Base-by-base conservation (phyloP, 2,113 vertebrate genomes). In the Ursus arctos region DNA sequence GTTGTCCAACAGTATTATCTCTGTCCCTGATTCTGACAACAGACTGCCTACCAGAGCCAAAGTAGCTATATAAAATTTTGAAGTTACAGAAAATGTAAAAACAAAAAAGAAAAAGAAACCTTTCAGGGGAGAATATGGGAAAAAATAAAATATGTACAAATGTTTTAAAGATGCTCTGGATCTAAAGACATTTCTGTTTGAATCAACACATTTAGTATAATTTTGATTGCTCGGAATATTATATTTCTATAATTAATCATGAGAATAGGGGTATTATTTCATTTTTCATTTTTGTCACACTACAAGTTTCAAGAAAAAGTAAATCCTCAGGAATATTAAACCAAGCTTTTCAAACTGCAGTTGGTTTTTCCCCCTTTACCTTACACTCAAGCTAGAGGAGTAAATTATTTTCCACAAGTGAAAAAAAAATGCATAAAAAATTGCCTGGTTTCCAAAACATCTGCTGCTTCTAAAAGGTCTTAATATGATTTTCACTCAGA, bases 401-500 rank as follows among this genome's bases (percentile, higher is more conserved):
- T 93, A 81, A 95, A 87, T 96, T 91, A 94, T 71, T 79, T 97
- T 81, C 71, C 33, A 84, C 16, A 77, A 93, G 10, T 81, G 59
- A 43, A 71, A 71, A 74, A 43, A 57, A 76, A 71, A 86, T 0
- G 43, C 90, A 74, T 88, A 87, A 83, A 96, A 65, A 36, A 74
- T 4, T 81, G 47, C 49, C 79, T 89, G 40, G 47, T 80, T 86
- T 67, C 55, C 55, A 63, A 94, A 97, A 87, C 67, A 95, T 85
- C 77, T 94, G 76, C 49, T 89, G 57, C 61, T 96, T 96, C 74
- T 97, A 59, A 96, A 96, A 97, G 47, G 49, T 49, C 74, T 96
- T 93, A 87, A 76, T 92, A 84, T 59, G 79, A 96, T 97, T 97
- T 96, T 94, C 74, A 81, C 76, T 95, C 31, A 82, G 76, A 82